Base-by-base conservation (phyloP, 2,113 vertebrate genomes). In the Lasiurus borealis region DNA sequence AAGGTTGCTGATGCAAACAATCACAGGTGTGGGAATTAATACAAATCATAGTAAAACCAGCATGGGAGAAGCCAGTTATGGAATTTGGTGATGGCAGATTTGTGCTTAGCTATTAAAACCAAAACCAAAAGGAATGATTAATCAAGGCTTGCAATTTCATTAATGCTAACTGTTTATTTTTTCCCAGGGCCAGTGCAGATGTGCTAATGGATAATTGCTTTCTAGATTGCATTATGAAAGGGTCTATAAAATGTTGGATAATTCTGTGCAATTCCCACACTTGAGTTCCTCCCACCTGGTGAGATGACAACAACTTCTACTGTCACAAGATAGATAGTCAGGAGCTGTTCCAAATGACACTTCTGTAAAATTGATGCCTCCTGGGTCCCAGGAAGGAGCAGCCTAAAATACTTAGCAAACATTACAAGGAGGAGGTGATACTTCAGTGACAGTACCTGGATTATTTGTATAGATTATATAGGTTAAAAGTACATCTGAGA, bases 161-260 rank as follows among this genome's bases (percentile, higher is more conserved):
- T 97, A 89, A 52, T 14, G 1, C 93, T 91, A 96, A 44, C 57
- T 89, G 80, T 75, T 95, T 84, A 54, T 93, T 97, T 96, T 97
- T 97, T 91, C 80, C 87, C 52, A 76, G 75, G 36, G 15, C 92
- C 90, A 93, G 85, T 68, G 91, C 62, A 97, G 95, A 97, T 96
- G 89, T 87, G 78, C 15, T 97, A 93, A 95, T 78, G 18, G 46
- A 84, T 96, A 97, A 98, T 92, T 95, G 96, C 62, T 59, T 97
- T 93, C 2, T 93, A 97, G 82, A 93, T 80, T 97, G 96, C 81
- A 80, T 93, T 96, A 93, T 75, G 11, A 93, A 87, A 96, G 40
- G 46, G 16, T 87, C 83, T 64, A 44, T 92, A 94, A 97, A 94
- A 76, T 88, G 40, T 83, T 73, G 46, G 50, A 46, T 71, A 69